Evolutionary conservation across 53 echinoderm and acorn worm genomes (phyloP).

Genomic region (Holothuria scabra): DNA sequence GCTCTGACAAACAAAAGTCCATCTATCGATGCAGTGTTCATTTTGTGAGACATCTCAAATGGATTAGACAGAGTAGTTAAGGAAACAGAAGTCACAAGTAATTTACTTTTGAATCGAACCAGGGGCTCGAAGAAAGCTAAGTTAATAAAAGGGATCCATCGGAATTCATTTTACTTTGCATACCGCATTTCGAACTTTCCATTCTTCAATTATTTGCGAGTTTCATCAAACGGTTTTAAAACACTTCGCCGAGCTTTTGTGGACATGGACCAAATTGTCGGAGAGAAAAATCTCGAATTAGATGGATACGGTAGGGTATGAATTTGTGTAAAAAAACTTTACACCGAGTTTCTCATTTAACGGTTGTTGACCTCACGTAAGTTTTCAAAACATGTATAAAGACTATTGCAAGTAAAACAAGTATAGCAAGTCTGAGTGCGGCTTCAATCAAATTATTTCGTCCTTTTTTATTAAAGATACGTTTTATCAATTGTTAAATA

Average conservation of each 20-base stretch:
- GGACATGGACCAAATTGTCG: not conserved
- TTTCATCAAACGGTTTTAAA: conserved; percentile 17
- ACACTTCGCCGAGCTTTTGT: not conserved
- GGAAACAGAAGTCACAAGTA: conserved; percentile 41
- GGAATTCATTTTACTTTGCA: conserved; percentile 8
- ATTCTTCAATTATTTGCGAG: conserved; percentile 24
- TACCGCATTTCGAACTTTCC: not conserved
- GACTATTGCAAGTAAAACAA: too few relatives aligned
- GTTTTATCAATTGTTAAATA: too few relatives aligned
- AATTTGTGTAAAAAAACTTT: not conserved
- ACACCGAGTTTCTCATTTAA: not conserved
- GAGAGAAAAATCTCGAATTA: not conserved
- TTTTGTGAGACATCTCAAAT: conserved; percentile 15
- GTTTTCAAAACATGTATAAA: not conserved
- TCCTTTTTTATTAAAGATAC: too few relatives aligned
- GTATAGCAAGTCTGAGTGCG: too few relatives aligned
- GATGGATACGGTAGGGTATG: conserved; percentile 17
- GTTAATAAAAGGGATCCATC: conserved; percentile 27
- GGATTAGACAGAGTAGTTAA: conserved; percentile 23
- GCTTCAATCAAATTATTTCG: too few relatives aligned
- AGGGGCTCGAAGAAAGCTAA: conserved; percentile 23
- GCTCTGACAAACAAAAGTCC: conserved; percentile 20
- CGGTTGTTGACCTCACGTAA: conserved; percentile 28
- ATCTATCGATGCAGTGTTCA: not conserved
- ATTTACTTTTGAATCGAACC: conserved; percentile 24